Evolutionary conservation across 2,797 vertebrate genomes (phyloP).

Genomic region (Hapalemur alaotrensis): DNA sequence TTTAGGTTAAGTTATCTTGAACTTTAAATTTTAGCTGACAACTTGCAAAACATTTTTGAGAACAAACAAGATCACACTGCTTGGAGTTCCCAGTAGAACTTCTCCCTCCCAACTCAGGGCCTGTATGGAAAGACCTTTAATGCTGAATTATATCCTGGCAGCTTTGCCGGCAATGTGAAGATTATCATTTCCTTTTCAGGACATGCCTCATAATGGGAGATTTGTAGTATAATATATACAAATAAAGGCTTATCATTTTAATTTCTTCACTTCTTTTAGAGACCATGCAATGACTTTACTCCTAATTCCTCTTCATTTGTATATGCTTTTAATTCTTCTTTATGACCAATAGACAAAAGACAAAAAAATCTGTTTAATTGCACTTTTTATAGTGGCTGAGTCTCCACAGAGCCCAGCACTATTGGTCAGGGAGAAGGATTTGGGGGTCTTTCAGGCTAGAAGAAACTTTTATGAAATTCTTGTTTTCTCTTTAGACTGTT

Average conservation of each 20-base stretch:
- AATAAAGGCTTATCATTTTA: neutral
- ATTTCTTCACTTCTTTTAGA: neutral
- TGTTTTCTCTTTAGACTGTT: neutral
- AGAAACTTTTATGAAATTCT: neutral
- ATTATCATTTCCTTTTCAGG: neutral
- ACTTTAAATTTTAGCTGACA: neutral
- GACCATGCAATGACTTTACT: neutral
- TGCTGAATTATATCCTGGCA: neutral
- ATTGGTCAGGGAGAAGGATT: neutral
- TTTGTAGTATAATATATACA: neutral
- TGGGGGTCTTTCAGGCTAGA: neutral
- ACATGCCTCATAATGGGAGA: neutral
- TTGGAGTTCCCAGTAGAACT: neutral
- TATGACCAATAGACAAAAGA: neutral
- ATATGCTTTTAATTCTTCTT: neutral
- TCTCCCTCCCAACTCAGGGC: neutral
- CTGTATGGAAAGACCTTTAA: neutral
- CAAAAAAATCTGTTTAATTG: neutral
- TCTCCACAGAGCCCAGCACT: neutral
- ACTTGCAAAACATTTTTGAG: neutral
- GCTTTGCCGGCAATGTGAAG: neutral
- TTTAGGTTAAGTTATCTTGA: neutral
- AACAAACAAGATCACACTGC: neutral
- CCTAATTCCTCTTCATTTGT: neutral
- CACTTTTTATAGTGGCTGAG: neutral